phyloP scores from a whole-genome alignment of 1,140 invertebrate species.

The Drosophila erecta region DNA sequence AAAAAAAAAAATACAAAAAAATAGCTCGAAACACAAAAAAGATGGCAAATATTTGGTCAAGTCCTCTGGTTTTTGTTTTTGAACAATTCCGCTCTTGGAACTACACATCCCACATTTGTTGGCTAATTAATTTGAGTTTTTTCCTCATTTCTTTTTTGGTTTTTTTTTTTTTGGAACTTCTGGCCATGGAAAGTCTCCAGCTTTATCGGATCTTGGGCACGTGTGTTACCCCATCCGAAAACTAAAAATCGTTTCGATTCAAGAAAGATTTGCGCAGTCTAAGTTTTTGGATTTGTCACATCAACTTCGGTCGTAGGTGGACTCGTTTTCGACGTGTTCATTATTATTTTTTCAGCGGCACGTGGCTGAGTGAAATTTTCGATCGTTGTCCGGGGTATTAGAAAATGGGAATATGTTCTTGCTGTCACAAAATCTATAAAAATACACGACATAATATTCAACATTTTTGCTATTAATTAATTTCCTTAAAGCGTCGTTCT shows the following conservation, averaged over 20 bases:
- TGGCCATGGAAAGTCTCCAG: conserved; percentile 57
- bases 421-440: conserved; percentile 24
- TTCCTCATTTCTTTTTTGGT: not conserved
- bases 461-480: conserved; percentile 34
- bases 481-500: conserved; percentile 10
- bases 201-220: conserved; percentile 35
- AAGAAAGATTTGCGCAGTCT: conserved; percentile 36
- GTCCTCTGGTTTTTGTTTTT: conserved; percentile 44
- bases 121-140: conserved; percentile 41
- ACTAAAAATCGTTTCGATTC: conserved; percentile 17
- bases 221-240: conserved; percentile 36
- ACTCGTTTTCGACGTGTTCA: conserved; percentile 42
- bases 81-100: conserved; percentile 28
- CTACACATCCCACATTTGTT: conserved; percentile 45
- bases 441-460: not conserved
- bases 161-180: conserved; percentile 27
- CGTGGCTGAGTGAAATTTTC: conserved; percentile 19
- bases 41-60: conserved; percentile 64
- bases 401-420: conserved; percentile 40
- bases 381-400: conserved; percentile 18
- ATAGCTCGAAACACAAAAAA: conserved; percentile 1
- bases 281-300: conserved; percentile 33
- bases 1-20: not conserved
- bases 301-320: conserved; percentile 33
- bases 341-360: conserved; percentile 23